These are phyloP conservation scores for Ianthella basta DNA, from an alignment of 37 sponge, comb jelly and placozoan genomes.

Conservation along the genomic window DNA sequence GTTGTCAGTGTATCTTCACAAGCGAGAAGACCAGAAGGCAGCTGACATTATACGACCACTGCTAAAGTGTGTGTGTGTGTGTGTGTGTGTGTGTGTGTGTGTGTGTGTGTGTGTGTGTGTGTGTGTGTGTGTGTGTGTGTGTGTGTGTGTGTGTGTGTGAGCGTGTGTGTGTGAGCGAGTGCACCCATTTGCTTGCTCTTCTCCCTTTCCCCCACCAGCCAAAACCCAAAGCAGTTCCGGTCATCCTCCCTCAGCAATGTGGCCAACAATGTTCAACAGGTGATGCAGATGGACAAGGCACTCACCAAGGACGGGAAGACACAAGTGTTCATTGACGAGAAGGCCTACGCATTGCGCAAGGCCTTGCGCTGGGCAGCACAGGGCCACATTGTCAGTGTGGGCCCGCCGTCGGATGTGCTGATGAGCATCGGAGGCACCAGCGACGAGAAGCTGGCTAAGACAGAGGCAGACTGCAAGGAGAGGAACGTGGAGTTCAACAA, in stretches of 20 bases:
- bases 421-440: constrained; percentile 31
- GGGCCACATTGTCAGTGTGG: constrained; percentile 90
- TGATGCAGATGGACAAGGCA: constrained; percentile 76
- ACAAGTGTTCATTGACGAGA: constrained; percentile 79
- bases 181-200: background rate
- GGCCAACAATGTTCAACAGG: constrained; percentile 66
- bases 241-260: background rate
- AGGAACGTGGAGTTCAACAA: constrained; percentile 79
- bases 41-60: constrained; percentile 88
- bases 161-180: background rate
- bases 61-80: constrained; percentile 28
- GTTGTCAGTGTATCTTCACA: constrained; percentile 82
- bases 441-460: constrained; percentile 77
- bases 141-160: background rate
- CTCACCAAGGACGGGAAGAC: constrained; percentile 73
- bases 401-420: constrained; percentile 64
- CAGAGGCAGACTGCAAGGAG: constrained; percentile 86
- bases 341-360: constrained; percentile 43
- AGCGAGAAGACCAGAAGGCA: constrained; percentile 76
- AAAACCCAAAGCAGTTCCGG: constrained; percentile 71
- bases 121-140: background rate
- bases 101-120: background rate
- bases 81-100: background rate
- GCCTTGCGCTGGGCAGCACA: constrained; percentile 87
- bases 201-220: constrained; percentile 33